Evolutionary conservation across 2,797 vertebrate genomes (phyloP).

Genomic region (Darevskia nairensis): DNA sequence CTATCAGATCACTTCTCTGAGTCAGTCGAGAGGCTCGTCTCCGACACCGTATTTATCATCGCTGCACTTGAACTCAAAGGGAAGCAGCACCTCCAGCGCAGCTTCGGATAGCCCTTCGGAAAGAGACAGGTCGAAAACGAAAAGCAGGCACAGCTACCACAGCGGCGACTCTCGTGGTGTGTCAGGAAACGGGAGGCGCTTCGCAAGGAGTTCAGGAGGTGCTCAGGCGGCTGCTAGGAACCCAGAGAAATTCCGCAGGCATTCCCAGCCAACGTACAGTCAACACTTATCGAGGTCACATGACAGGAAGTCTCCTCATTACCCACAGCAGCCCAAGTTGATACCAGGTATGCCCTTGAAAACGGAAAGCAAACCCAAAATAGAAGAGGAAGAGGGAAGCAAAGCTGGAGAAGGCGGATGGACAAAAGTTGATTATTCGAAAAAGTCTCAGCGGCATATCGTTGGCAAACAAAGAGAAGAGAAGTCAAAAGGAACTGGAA

Average conservation of each 20-base stretch:
- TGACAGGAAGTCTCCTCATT: conserved; percentile 63
- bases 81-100: conserved; percentile 93
- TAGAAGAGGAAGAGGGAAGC: conserved; percentile 75
- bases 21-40: conserved; percentile 88
- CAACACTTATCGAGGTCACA: conserved; percentile 22
- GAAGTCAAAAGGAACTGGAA: conserved; percentile 80
- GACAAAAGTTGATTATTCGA: conserved; percentile 91
- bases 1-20: conserved; percentile 82
- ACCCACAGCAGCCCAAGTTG: conserved; percentile 36
- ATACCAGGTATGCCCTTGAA: conserved; percentile 89
- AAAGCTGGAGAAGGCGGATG: conserved; percentile 88
- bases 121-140: conserved; percentile 79
- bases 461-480: conserved; percentile 84
- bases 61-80: conserved; percentile 90
- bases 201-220: conserved; percentile 68
- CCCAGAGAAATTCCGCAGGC: conserved; percentile 57
- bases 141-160: conserved; percentile 67
- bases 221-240: conserved; percentile 62
- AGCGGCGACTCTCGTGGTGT: conserved; percentile 75
- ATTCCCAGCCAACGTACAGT: conserved; percentile 41
- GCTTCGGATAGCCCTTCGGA: conserved; percentile 88
- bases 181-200: conserved; percentile 66
- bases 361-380: conserved; percentile 66
- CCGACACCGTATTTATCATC: conserved; percentile 86
- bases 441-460: conserved; percentile 83